Evolutionary conservation across 1,140 invertebrate genomes (phyloP).

Genomic region (Drosophila lacteicornis): DNA sequence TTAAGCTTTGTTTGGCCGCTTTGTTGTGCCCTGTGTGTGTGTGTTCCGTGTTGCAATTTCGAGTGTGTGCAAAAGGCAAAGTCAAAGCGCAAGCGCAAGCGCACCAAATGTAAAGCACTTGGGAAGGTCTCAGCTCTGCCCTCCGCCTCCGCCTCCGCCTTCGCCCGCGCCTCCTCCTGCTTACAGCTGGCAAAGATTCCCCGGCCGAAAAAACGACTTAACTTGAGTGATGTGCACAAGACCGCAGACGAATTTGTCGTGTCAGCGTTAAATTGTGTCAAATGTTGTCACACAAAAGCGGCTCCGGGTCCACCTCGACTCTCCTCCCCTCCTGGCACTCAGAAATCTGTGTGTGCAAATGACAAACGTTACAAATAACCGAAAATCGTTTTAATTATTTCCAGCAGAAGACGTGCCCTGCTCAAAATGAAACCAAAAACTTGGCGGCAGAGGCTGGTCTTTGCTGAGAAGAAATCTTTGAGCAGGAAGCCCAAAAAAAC

Average conservation of each 20-base stretch:
- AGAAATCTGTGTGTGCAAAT: conserved; percentile 40
- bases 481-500: background rate
- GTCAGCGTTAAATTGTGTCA: conserved; percentile 76
- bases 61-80: conserved; percentile 50
- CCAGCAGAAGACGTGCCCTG: conserved; percentile 46
- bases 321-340: background rate
- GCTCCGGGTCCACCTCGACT: background rate
- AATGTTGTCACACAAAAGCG: conserved; percentile 68
- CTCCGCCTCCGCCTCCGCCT: background rate
- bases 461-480: no score
- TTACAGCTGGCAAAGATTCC: background rate
- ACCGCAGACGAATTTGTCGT: conserved; percentile 50
- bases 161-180: background rate
- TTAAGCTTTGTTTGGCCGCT: conserved; percentile 24
- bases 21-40: conserved; percentile 10
- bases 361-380: conserved; percentile 68
- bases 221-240: conserved; percentile 23
- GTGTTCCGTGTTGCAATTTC: conserved; percentile 65
- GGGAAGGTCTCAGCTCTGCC: conserved; percentile 38
- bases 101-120: conserved; percentile 54
- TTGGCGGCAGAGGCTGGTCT: background rate
- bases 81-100: conserved; percentile 58
- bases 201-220: conserved; percentile 17
- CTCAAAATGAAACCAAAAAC: conserved; percentile 15
- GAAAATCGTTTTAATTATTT: conserved; percentile 72